These are phyloP conservation scores for Serilophus lunatus DNA, from an alignment of 2,113 vertebrate species.

Conservation along the genomic window DNA sequence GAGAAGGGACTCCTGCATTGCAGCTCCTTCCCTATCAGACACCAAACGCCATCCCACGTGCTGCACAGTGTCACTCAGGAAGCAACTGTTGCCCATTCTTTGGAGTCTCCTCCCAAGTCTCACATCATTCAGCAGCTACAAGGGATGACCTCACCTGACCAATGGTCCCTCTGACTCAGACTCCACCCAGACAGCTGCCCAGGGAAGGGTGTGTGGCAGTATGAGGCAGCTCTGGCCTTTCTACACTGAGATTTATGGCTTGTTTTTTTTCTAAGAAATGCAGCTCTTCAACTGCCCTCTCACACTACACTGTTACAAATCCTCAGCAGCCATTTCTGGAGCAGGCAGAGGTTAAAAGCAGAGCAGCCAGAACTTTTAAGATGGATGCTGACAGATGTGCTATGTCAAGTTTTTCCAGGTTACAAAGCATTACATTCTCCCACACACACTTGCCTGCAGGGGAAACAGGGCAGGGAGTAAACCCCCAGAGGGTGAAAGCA, in stretches of 20 bases:
- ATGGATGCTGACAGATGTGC: neutral
- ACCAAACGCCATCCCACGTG: fast-evolving
- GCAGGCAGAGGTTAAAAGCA: neutral
- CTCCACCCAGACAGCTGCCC: neutral
- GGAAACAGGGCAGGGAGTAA: neutral
- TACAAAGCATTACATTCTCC: neutral
- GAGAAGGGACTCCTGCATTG: neutral
- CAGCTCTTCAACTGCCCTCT: neutral
- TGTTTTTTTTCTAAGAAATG: neutral
- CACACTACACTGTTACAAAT: neutral
- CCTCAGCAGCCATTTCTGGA: neutral
- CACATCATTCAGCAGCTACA: neutral
- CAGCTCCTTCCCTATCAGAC: neutral
- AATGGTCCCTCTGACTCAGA: neutral
- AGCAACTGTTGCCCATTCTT: neutral
- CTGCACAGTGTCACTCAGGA: fast-evolving
- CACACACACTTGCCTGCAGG: neutral
- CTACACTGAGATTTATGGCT: neutral
- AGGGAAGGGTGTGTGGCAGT: neutral
- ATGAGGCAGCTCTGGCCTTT: neutral
- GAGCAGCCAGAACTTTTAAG: neutral
- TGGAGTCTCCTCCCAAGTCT: neutral
- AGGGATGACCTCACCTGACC: neutral
- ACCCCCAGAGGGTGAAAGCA: neutral
- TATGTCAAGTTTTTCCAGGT: neutral